Evolutionary conservation across 2,888 invertebrate species (phyloP).

Genomic region (Ischnus inquisitorius): DNA sequence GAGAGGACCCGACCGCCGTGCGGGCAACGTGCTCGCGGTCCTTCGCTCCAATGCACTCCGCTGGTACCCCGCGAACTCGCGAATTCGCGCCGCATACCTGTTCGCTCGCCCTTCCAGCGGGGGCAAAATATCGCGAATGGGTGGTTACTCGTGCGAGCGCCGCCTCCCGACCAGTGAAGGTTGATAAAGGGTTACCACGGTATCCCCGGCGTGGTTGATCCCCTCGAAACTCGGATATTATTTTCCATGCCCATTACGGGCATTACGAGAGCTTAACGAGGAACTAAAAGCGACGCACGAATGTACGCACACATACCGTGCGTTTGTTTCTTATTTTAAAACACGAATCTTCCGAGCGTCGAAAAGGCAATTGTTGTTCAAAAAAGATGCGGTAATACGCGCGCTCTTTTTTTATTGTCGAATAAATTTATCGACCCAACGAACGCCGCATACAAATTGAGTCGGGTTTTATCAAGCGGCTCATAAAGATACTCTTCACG

Average conservation of each 20-base stretch:
- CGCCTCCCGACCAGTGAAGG: constrained; percentile 37
- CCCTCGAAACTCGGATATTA: background rate
- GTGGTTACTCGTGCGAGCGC: constrained; percentile 33
- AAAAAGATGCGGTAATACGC: background rate
- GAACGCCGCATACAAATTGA: too few relatives aligned
- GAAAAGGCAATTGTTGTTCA: background rate
- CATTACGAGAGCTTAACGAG: constrained; percentile 24
- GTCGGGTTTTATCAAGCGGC: too few relatives aligned
- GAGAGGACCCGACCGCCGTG: constrained; percentile 42
- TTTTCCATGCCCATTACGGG: constrained; percentile 25
- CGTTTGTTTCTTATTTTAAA: constrained; percentile 14
- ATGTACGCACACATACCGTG: background rate
- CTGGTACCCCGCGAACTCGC: constrained; percentile 14
- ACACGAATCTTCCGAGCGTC: background rate
- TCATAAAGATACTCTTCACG: too few relatives aligned
- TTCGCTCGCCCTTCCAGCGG: constrained; percentile 1
- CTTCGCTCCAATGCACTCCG: background rate
- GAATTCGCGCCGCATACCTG: constrained; percentile 32
- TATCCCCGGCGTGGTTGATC: constrained; percentile 6
- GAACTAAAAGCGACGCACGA: constrained; percentile 32
- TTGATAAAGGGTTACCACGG: constrained; percentile 28
- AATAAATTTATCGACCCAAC: too few relatives aligned
- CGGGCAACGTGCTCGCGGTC: constrained; percentile 15
- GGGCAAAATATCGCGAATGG: constrained; percentile 13
- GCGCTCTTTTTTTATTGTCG: too few relatives aligned